Evolutionary conservation across 2,113 vertebrate genomes (phyloP).

Genomic region (Pungitius pungitius): DNA sequence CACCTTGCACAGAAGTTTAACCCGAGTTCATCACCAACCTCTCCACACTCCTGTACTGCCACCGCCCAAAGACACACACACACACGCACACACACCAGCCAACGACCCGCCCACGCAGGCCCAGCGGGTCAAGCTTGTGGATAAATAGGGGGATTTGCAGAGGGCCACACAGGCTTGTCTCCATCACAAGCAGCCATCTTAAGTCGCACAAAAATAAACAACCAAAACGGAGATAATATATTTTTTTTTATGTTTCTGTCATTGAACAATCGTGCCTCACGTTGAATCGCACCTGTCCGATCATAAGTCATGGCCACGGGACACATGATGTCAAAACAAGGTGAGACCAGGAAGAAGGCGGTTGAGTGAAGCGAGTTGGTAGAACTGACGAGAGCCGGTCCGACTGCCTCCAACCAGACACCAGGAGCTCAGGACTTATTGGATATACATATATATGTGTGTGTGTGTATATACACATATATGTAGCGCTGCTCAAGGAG

Average conservation of each 20-base stretch:
- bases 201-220: slow-evolving; percentile 80
- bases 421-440: too few species aligned
- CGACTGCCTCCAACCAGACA: background rate
- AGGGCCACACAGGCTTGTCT: slow-evolving; percentile 72
- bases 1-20: slow-evolving; percentile 46
- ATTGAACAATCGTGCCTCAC: slow-evolving; percentile 23
- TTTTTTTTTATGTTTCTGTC: slow-evolving; percentile 49
- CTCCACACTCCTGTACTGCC: slow-evolving; percentile 3
- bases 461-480: too few species aligned
- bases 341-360: slow-evolving; percentile 37
- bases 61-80: background rate
- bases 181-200: slow-evolving; percentile 80
- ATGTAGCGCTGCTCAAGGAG: too few species aligned
- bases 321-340: slow-evolving; percentile 52
- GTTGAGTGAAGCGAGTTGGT: slow-evolving; percentile 25
- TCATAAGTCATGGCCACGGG: slow-evolving; percentile 27
- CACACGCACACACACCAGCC: slow-evolving; percentile 5
- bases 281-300: slow-evolving; percentile 5
- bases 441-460: too few species aligned
- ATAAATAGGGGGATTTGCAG: slow-evolving; percentile 78
- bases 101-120: slow-evolving; percentile 34
- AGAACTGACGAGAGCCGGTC: slow-evolving; percentile 37
- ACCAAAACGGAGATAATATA: too few species aligned
- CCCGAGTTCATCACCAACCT: slow-evolving; percentile 50
- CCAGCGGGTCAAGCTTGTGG: slow-evolving; percentile 77